phyloP scores from a whole-genome alignment of 2,888 invertebrate species.

The Agriopis aurantiaria region DNA sequence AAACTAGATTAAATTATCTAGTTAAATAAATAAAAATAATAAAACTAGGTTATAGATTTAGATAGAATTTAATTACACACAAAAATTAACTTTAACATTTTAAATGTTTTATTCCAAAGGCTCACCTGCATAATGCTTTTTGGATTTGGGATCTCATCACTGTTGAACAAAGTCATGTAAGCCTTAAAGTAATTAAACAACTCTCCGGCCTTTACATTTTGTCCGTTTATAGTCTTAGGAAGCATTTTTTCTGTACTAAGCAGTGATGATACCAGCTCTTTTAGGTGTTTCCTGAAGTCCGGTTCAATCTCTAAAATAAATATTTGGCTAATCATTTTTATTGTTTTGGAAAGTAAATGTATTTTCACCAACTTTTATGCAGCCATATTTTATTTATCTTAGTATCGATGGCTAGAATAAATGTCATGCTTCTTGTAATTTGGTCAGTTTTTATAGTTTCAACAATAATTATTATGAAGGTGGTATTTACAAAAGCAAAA shows the following conservation, averaged over 20 bases:
- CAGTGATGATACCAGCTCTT: slow-evolving; percentile 6
- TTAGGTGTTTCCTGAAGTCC: slow-evolving; percentile 16
- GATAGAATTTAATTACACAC: not conserved
- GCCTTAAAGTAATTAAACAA: slow-evolving; percentile 27
- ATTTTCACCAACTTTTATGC: too few relatives aligned
- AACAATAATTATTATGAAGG: too few relatives aligned
- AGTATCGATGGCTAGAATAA: too few relatives aligned
- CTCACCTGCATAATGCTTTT: slow-evolving; percentile 27
- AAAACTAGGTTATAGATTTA: too few relatives aligned
- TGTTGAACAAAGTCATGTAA: slow-evolving; percentile 32
- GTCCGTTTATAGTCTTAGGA: slow-evolving; percentile 21
- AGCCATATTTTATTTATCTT: too few relatives aligned
- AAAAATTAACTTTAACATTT: not conserved
- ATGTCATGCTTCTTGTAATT: not conserved
- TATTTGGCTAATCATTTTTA: too few relatives aligned
- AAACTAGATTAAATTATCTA: too few relatives aligned
- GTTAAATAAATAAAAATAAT: too few relatives aligned
- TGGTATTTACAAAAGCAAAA: too few relatives aligned
- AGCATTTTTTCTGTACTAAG: slow-evolving; percentile 17
- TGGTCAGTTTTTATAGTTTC: too few relatives aligned
- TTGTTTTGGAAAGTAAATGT: too few relatives aligned
- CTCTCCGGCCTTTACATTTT: slow-evolving; percentile 24
- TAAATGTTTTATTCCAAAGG: not conserved
- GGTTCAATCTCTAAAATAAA: slow-evolving; percentile 17
- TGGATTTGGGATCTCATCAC: slow-evolving; percentile 25